phyloP scores from a whole-genome alignment of 2,888 invertebrate genomes.

The Pocota personata region DNA sequence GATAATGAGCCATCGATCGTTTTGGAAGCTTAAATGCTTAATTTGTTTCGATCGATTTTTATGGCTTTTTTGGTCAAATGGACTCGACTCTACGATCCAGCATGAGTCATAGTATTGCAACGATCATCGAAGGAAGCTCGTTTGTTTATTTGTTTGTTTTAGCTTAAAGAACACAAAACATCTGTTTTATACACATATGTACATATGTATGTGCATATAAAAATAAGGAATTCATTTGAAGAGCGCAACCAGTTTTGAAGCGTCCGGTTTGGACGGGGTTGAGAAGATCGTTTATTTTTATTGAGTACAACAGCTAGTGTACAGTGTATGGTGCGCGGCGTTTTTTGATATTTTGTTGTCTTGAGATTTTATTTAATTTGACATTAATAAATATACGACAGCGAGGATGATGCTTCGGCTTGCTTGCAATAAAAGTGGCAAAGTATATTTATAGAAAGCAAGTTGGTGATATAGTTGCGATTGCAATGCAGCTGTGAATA shows the following conservation, averaged over 20 bases:
- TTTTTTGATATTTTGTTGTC: slow-evolving; percentile 40
- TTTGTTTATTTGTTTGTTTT: slow-evolving; percentile 40
- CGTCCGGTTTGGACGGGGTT: background rate
- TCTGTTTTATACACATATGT: slow-evolving; percentile 28
- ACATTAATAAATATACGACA: slow-evolving; percentile 35
- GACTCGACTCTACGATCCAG: background rate
- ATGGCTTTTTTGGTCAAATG: background rate
- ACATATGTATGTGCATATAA: background rate
- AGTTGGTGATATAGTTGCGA: slow-evolving; percentile 13
- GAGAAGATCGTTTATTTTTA: slow-evolving; percentile 13
- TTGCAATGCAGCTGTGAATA: slow-evolving; percentile 27
- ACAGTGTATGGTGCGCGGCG: slow-evolving; percentile 6
- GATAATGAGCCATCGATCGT: slow-evolving; percentile 31
- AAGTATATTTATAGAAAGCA: slow-evolving; percentile 38
- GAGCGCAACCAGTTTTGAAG: slow-evolving; percentile 30
- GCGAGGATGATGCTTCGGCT: slow-evolving; percentile 10
- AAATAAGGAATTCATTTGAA: background rate
- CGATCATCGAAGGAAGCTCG: too few species aligned
- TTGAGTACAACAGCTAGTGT: background rate
- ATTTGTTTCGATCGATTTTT: slow-evolving; percentile 27
- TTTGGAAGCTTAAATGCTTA: slow-evolving; percentile 23
- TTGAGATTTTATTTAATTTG: slow-evolving; percentile 55
- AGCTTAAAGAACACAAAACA: slow-evolving; percentile 37
- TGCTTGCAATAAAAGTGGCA: slow-evolving; percentile 16
- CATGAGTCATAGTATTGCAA: background rate